Evolutionary conservation across 2,888 invertebrate genomes (phyloP).

Genomic region (Helleia helle): DNA sequence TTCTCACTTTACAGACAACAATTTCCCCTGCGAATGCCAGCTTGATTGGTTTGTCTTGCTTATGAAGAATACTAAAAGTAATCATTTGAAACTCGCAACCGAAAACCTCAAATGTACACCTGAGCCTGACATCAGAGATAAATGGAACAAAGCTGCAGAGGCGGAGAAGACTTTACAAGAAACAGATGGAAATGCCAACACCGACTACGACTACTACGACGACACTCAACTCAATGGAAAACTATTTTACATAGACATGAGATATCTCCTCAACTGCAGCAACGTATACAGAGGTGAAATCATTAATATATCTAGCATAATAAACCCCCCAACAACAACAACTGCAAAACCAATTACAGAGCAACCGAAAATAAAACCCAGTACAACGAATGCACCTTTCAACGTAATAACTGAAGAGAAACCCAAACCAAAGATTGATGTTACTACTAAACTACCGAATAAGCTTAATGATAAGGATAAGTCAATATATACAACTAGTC

Average conservation of each 20-base stretch:
- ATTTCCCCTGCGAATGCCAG: constrained; percentile 51
- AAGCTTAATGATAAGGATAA: constrained; percentile 17
- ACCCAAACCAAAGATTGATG: constrained; percentile 13
- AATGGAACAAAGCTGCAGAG: constrained; percentile 37
- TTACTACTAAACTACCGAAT: constrained; percentile 18
- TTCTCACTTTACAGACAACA: constrained; percentile 46
- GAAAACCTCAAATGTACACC: constrained; percentile 59
- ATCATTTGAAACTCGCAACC: constrained; percentile 36
- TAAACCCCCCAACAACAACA: constrained; percentile 12
- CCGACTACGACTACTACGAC: constrained; percentile 60
- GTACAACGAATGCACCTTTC: constrained; percentile 6
- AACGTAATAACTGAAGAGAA: not conserved
- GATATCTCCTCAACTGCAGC: constrained; percentile 46
- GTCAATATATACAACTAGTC: constrained; percentile 43
- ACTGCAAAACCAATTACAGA: constrained; percentile 17
- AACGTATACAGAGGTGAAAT: constrained; percentile 16
- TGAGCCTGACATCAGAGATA: constrained; percentile 35
- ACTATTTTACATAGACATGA: constrained; percentile 53
- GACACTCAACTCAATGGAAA: constrained; percentile 56
- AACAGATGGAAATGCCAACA: constrained; percentile 31
- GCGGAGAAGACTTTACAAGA: constrained; percentile 32
- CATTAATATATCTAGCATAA: constrained; percentile 10
- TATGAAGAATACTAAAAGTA: constrained; percentile 49
- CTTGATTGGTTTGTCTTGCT: constrained; percentile 52
- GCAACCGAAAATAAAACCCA: constrained; percentile 14